Conservation (phyloP, 2,113 vertebrate species). For the Calypte anna region DNA sequence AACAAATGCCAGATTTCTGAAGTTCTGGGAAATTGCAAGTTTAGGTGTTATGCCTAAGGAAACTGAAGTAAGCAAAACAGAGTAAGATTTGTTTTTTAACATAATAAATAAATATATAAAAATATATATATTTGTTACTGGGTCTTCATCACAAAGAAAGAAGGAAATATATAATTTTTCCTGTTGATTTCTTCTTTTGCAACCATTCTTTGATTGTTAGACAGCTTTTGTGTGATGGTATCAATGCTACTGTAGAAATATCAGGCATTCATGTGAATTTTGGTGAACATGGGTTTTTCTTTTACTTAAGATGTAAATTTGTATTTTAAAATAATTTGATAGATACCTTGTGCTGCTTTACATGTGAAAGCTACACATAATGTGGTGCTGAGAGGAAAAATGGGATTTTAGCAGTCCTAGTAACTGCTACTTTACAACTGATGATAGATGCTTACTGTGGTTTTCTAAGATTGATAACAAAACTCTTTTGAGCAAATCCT, state of each 20-base stretch:
- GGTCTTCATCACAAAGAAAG: slow-evolving; percentile 2
- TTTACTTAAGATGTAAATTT: slow-evolving; percentile 15
- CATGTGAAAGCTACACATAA: background rate
- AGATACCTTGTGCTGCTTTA: slow-evolving; percentile 14
- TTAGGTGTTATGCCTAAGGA: slow-evolving; percentile 52
- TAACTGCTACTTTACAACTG: background rate
- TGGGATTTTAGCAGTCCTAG: background rate
- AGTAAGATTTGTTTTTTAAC: slow-evolving; percentile 31
- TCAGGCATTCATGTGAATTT: slow-evolving; percentile 52
- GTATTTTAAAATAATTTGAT: slow-evolving; percentile 45
- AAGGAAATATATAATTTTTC: slow-evolving; percentile 47
- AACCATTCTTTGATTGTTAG: slow-evolving; percentile 54
- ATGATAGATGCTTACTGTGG: slow-evolving; percentile 52
- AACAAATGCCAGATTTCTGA: slow-evolving; percentile 23
- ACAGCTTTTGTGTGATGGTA: slow-evolving; percentile 57
- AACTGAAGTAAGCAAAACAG: slow-evolving; percentile 59
- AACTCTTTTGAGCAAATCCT: background rate
- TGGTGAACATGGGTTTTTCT: slow-evolving; percentile 31
- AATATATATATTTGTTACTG: background rate
- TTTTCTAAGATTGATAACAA: slow-evolving; percentile 60
- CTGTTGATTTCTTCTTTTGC: slow-evolving; percentile 57
- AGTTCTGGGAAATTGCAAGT: background rate
- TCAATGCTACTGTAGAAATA: slow-evolving; percentile 53
- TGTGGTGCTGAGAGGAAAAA: slow-evolving; percentile 34
- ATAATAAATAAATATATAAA: slow-evolving; percentile 9